Conservation (phyloP, 92 coral and sea anemone species). For the Anthopleura xanthogrammica region DNA sequence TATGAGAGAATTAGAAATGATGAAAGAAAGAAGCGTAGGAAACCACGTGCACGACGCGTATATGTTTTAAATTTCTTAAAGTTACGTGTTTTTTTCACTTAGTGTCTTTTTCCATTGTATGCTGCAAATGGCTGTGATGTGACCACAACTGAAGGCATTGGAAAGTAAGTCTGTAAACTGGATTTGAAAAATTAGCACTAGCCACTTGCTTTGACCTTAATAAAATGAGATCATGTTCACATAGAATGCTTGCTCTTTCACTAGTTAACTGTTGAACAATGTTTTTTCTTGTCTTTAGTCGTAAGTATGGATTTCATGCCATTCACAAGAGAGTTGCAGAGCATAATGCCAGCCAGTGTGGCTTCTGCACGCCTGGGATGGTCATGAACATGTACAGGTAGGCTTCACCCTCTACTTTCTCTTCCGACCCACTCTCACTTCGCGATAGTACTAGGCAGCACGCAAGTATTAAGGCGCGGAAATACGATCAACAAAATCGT, state of each 20-base stretch:
- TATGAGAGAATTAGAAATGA: too few species aligned
- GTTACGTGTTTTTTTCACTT: not conserved
- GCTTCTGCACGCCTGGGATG: slow-evolving; percentile 80
- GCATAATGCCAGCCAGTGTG: slow-evolving; percentile 80
- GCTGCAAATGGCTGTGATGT: slow-evolving; percentile 59
- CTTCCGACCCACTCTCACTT: too few species aligned
- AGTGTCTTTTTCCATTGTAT: slow-evolving; percentile 62
- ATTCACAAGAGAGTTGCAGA: slow-evolving; percentile 73
- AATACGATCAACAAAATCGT: too few species aligned
- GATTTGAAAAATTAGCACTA: too few species aligned
- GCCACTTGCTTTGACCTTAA: not conserved
- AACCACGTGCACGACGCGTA: too few species aligned
- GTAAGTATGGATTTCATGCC: slow-evolving; percentile 56
- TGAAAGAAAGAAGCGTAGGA: too few species aligned
- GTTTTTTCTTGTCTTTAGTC: slow-evolving; percentile 19
- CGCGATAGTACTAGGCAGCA: too few species aligned
- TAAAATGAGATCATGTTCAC: not conserved
- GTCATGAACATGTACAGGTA: slow-evolving; percentile 84
- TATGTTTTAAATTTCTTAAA: not conserved
- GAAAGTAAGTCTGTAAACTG: slow-evolving; percentile 37
- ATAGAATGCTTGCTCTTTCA: too few species aligned
- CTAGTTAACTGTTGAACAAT: too few species aligned
- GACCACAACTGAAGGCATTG: slow-evolving; percentile 63
- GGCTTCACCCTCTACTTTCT: not conserved
- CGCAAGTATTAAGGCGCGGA: too few species aligned